Evolutionary conservation across 2,888 invertebrate species (phyloP).

Genomic region (Petrolisthes manimaculis): DNA sequence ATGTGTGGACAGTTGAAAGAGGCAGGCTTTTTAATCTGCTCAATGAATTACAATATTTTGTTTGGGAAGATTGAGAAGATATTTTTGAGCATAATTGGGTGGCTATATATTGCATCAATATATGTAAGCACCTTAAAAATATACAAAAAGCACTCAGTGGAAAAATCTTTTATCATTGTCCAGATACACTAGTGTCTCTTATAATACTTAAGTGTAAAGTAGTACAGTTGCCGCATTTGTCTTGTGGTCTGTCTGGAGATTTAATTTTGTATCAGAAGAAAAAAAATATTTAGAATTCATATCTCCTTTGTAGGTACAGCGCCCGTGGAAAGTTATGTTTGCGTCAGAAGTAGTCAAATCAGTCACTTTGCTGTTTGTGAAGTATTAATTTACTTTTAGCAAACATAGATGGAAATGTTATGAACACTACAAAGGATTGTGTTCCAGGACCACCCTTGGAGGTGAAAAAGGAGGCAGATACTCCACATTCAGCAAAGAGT

Average conservation of each 20-base stretch:
- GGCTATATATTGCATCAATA: slow-evolving; percentile 57
- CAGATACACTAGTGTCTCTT: slow-evolving; percentile 46
- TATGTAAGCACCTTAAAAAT: slow-evolving; percentile 56
- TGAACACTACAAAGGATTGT: too few species aligned
- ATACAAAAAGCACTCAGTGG: slow-evolving; percentile 62
- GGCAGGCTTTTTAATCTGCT: slow-evolving; percentile 56
- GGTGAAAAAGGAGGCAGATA: too few species aligned
- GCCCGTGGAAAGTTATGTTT: too few species aligned
- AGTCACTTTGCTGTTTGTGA: too few species aligned
- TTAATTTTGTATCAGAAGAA: slow-evolving; percentile 38
- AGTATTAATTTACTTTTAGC: too few species aligned
- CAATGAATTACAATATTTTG: slow-evolving; percentile 43
- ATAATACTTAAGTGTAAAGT: slow-evolving; percentile 40
- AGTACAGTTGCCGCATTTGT: slow-evolving; percentile 28
- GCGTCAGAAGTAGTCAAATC: too few species aligned
- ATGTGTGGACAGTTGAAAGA: slow-evolving; percentile 25
- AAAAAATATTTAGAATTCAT: slow-evolving; percentile 19
- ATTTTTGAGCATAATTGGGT: slow-evolving; percentile 58
- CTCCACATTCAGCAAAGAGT: too few species aligned
- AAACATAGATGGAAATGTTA: too few species aligned
- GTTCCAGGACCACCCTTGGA: too few species aligned
- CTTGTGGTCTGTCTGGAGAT: slow-evolving; percentile 42
- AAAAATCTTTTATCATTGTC: slow-evolving; percentile 51
- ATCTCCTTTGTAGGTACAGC: slow-evolving; percentile 14
- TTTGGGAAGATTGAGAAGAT: slow-evolving; percentile 45